A percentile compares a stretch with the other conserved stretches of the same genome.
Evolutionary conservation across 1,140 invertebrate genomes (phyloP).

Genomic region (Drosophila aff.): DNA sequence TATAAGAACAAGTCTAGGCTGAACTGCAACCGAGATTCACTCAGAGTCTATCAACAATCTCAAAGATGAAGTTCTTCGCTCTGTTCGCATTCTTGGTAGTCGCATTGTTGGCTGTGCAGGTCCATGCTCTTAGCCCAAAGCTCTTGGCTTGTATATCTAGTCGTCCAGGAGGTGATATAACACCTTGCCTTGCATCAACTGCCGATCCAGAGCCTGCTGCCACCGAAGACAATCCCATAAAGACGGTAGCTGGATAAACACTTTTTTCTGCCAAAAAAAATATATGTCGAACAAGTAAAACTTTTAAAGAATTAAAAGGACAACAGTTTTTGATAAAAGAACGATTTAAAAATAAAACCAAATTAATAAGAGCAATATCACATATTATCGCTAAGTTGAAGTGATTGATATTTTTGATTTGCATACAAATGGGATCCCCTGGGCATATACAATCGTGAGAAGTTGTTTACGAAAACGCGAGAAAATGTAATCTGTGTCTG

Average conservation of each 20-base stretch:
- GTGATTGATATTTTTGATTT: background rate
- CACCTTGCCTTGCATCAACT: too few relatives aligned
- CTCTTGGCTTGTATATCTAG: background rate
- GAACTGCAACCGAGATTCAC: background rate
- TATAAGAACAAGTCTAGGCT: background rate
- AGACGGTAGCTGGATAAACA: background rate
- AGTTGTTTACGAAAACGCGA: conserved; percentile 6
- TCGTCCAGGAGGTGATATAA: background rate
- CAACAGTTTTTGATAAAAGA: background rate
- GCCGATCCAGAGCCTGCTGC: background rate
- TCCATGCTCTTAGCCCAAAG: background rate
- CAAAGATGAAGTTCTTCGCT: background rate
- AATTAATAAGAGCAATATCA: too few relatives aligned
- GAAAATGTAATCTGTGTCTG: conserved; percentile 15
- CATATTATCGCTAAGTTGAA: too few relatives aligned
- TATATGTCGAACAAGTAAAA: background rate
- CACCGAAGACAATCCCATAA: background rate
- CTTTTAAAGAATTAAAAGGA: background rate
- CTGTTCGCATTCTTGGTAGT: background rate
- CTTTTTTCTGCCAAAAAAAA: background rate
- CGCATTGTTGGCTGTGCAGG: background rate
- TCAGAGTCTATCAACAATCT: background rate
- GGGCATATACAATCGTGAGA: background rate
- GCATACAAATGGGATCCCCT: background rate
- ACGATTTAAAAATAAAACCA: too few relatives aligned